Base-by-base conservation (phyloP, 1,140 invertebrate genomes). In the Scaptodrosophila lebanonensis region DNA sequence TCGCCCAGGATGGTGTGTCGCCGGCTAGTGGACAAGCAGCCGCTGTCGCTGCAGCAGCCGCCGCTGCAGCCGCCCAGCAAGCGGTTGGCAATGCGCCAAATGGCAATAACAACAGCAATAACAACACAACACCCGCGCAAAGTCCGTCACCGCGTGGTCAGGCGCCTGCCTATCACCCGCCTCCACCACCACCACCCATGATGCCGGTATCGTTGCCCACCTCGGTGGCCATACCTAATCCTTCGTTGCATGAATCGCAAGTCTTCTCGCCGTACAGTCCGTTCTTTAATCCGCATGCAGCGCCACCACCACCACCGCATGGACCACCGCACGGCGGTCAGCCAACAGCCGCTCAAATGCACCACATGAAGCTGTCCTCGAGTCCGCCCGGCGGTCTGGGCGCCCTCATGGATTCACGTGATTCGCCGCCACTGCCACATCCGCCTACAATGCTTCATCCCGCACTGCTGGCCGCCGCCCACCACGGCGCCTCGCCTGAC, bases 171-270 rank as follows among this genome's bases (percentile, higher is more conserved):
- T 93, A 93, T 86, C 91, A 92, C 71, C 90, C 89, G 50, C 91
- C 92, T 59, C 95, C 94, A 44, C 93, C 95, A 64, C 84, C 84
- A 77, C 84, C 82, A 92, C 95, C 90, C 65, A 87, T 87, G 85
- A 73, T 87, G 75, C 84, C 85, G 49, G 86, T 87, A 61, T 95
- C 95, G 51, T 90, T 97, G 86, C 95, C 95, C 54, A 97, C 95
- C 30, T 95, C 95, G 48, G 96, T 98, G 82, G 96, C 96, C 84
- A 98, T 98, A 88, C 95, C 96, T 44, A 98, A 98, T 88, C 97
- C 96, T 32, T 95, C 95, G 76, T 90, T 98, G 62, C 95, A 97
- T 89, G 96, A 98, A 88, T 96, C 95, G 59, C 95, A 97, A 88
- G 93, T 98, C 68, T 96, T 96, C 88, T 95, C 94, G 52, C 94